Evolutionary conservation across 2,113 vertebrate species (phyloP), one percentile per base, ranked within the genome.

Genomic region (Chunga burmeisteri): DNA sequence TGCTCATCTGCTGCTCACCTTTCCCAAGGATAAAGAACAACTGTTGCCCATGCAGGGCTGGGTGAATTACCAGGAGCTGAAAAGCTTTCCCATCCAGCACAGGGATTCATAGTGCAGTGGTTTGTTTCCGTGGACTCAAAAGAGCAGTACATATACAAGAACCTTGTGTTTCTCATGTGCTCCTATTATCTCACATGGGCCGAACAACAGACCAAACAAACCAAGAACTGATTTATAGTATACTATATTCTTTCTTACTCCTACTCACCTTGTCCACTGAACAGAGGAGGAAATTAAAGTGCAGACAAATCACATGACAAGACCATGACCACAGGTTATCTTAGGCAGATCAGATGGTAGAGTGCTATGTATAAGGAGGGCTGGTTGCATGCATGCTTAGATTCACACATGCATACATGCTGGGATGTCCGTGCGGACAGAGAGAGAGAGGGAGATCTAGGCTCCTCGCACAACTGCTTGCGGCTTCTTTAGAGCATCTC

Each of bases 341-440:
- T 52, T 38, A 50, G 16, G 2, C 10, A 58, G 36, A 19, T 32
- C 27, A 65, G 53, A 3, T 13, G 30, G 36, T 32, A 75, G 42
- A 67, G 11, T 50, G 22, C 8, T 58, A 20, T 12, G 17, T 3
- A 22, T 8, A 5, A 27, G 74, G 25, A 5, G 15, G 79, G 6
- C 42, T 79, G 65, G 29, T 14, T 78, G 16, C 42, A 11, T 2
- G 8, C 9, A 13, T 32, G 15, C 32, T n/a, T 49, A 8, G 4
- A 3, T 11, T n/a, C 30, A 11, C 1, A 11, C 6, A 3, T 8
- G 17, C 16, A 7, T 16, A 3, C 1, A 2, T 0, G 5, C 19
- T 74, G 40, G n/a, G 46, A 34, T 40, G 22, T 44, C 50, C 36
- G 20, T 2, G 11, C 1, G 16, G 27, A 59, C 21, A 49, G 9